Evolutionary conservation across 2,797 vertebrate genomes (phyloP), one percentile per base, ranked within the genome.

Genomic region (Pachyuromys duprasi): DNA sequence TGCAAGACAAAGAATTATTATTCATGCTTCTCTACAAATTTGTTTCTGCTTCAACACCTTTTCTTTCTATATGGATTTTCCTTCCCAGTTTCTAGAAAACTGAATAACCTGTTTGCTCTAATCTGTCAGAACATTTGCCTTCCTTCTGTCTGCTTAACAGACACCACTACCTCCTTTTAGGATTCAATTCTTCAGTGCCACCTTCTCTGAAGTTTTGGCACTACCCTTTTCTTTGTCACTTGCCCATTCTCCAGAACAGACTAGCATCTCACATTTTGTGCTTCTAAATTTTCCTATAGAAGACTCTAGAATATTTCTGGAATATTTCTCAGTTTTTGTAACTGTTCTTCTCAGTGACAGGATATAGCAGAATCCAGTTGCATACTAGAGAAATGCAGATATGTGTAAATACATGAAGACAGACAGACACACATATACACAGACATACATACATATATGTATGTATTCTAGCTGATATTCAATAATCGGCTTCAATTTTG

Each of bases 161-260:
- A n/a, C 89, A 84, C 0, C n/a, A 86, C 6, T 8, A 17, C 78
- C 45, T 89, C 42, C 22, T 91, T 49, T 94, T 65, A 18, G 78
- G 33, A 70, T 53, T 33, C 33, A 86, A 31, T 13, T 49, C 75
- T 39, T 62, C 36, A 74, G 53, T 0, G 62, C 18, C n/a, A 79
- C 70, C 8, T 79, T 45, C 75, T 72, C 57, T 94, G 55, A 93
- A 62, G 26, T 75, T 94, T 89, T 89, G 83, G 13, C 63, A 33
- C 3, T 57, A 28, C 5, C 3, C 8, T 84, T 70, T 76, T 4
- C 22, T 94, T 62, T 81, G 20, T 33, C 20, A 57, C 15, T 3
- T 62, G 26, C 33, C 36, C 3, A 22, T 11, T 60, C 17, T 14
- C 8, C 13, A 63, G n/a, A 31, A 17, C 4, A 79, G 80, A 31